Base-by-base conservation (phyloP, 2,797 vertebrate species). In the Sarcoramphus papa region DNA sequence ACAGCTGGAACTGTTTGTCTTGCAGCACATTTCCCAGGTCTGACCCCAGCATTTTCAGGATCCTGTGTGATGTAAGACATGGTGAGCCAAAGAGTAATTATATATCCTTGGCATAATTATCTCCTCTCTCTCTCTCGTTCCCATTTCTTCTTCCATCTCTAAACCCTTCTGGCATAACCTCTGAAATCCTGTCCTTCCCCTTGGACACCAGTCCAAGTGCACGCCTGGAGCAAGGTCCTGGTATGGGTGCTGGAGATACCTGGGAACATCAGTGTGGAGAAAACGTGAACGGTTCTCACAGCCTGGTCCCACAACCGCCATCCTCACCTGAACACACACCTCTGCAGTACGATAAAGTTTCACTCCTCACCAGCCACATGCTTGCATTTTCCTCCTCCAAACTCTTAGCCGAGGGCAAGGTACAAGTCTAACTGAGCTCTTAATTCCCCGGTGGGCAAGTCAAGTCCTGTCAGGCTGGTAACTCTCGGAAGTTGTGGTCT, bases 1-100 rank as follows among this genome's bases (percentile, higher is more conserved):
- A 94, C 92, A 97, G 96, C 93, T 95, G 91, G 91, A 96, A 95
- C 60, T 72, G 68, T 95, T 97, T 93, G 84, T 85, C 91, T 92
- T 78, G 65, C 62, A 93, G 91, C 75, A 96, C 65, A 69, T 90
- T 95, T 92, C 62, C 92, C 76, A 88, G 89, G 73, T 90, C 95
- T 93, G 93, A 93, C 65, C 92, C 94, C 81, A 93, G 78, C 17
- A 5, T 90, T 93, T 96, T 91, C 73, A 93, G 85, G 93, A 88
- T 91, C 57, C 73, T 81, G 68, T 88, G 87, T 78, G 88, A 85
- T 62, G 69, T 78, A 85, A 88, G 72, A 91, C 37, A 37, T 0
- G 7, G 68, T 80, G 62, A 92, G 85, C 60, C 84, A 95, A 77
- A 70, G 53, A 63, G 37, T 64, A 95, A 95, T 88, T 90, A 89